Base-by-base conservation (phyloP, 2,113 vertebrate species). In the Ceyx margarethae region DNA sequence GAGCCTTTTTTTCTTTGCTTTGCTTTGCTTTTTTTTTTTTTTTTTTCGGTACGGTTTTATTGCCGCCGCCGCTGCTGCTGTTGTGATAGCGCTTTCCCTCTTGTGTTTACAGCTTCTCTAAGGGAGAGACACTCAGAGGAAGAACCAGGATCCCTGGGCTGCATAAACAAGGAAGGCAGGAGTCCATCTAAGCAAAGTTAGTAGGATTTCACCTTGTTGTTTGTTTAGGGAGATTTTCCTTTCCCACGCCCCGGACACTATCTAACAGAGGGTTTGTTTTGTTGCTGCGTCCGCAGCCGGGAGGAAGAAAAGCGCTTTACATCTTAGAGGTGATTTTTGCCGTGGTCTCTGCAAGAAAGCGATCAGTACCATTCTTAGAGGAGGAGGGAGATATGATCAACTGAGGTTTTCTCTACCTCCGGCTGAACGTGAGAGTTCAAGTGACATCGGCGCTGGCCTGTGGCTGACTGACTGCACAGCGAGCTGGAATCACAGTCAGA, bases 81-180 rank as follows among this genome's bases (percentile, higher is more conserved):
- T 73, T 73, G 85, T 58, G 89, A 84, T 73, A 72, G 76, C 65
- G 75, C 85, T 79, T 93, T 77, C 42, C 67, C 95, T 53, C 86
- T 81, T 80, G 85, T 94, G 94, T 96, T 96, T 95, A 93, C 95
- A 96, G 96, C 90, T 54, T 31, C 86, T 89, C 87, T 64, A 23
- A 87, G 94, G 62, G 53, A 91, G 93, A 85, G 91, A 71, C 73
- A 77, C 91, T 81, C 89, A 13, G 71, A 93, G 88, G 56, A 81
- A 87, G 93, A 50, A 66, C n/a, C 74, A 40, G 71, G 89, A 92
- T 85, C 91, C 90, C 92, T 37, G 80, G 74, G 80, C 79, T 91
- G 92, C 94, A 89, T 74, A 81, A 89, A 74, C 76, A 40, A 76
- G 51, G 90, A 57, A 33, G 80, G 81, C 89, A 29, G 81, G 78